phyloP scores from a whole-genome alignment of 2,888 invertebrate genomes.

The Unio delphinus region DNA sequence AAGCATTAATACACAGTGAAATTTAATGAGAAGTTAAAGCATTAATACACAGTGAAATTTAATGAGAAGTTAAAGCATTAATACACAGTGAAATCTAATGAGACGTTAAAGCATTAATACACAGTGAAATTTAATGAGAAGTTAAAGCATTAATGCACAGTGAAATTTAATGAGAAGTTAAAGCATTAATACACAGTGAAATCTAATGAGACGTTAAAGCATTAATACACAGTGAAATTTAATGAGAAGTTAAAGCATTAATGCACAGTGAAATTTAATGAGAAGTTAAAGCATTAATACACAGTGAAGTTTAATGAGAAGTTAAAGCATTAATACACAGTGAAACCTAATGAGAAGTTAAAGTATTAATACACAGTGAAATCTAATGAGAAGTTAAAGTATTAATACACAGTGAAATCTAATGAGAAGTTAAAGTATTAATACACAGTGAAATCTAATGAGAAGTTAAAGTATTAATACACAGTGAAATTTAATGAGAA shows the following conservation, averaged over 20 bases:
- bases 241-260: neutral
- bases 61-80: too few species aligned
- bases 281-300: neutral
- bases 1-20: too few species aligned
- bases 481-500: too few species aligned
- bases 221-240: neutral
- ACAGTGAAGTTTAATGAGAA: too few species aligned
- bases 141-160: too few species aligned
- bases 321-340: neutral
- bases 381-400: neutral
- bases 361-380: neutral
- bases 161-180: neutral
- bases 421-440: neutral
- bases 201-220: neutral
- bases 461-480: neutral
- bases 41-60: too few species aligned
- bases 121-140: too few species aligned
- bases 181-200: neutral
- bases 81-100: too few species aligned
- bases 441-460: neutral
- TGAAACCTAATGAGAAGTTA: too few species aligned
- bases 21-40: too few species aligned
- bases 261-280: neutral
- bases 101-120: too few species aligned
- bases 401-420: neutral